Evolutionary conservation across 1,140 invertebrate species (phyloP).

Genomic region (Dendrolimus kikuchii): DNA sequence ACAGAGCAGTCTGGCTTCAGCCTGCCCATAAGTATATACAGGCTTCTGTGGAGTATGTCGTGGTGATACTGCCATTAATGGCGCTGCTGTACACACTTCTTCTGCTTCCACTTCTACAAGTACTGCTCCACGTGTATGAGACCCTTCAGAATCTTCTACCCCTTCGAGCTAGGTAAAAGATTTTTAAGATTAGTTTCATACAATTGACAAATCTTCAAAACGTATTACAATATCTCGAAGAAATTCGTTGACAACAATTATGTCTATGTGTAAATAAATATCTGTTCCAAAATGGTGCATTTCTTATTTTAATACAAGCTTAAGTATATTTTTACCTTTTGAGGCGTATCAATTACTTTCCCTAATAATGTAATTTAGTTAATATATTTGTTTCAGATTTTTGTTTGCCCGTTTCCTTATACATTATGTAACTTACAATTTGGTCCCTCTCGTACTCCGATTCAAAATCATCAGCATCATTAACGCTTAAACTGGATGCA

Average conservation of each 20-base stretch:
- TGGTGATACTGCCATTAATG: slow-evolving; percentile 75
- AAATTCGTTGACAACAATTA: too few species aligned
- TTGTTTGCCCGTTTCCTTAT: neutral
- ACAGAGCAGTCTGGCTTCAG: slow-evolving; percentile 57
- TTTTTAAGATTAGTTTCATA: too few species aligned
- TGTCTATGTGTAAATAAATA: too few species aligned
- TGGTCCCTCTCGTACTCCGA: slow-evolving; percentile 51
- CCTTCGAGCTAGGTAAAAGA: slow-evolving; percentile 36
- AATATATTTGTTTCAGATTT: neutral
- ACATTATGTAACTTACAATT: slow-evolving; percentile 28
- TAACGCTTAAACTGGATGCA: slow-evolving; percentile 81
- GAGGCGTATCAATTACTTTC: too few species aligned
- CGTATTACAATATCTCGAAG: too few species aligned
- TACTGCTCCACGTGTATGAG: slow-evolving; percentile 70
- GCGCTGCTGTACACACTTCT: slow-evolving; percentile 77
- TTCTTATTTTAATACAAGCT: too few species aligned
- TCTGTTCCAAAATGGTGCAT: too few species aligned
- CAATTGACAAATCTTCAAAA: too few species aligned
- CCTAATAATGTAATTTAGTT: neutral
- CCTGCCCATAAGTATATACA: slow-evolving; percentile 76
- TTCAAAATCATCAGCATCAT: slow-evolving; percentile 78
- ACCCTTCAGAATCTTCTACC: slow-evolving; percentile 70
- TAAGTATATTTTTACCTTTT: too few species aligned
- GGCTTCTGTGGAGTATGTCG: slow-evolving; percentile 77
- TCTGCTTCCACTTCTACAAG: slow-evolving; percentile 81